phyloP scores from a whole-genome alignment of 2,797 vertebrate species.

The Gallirallus australis region DNA sequence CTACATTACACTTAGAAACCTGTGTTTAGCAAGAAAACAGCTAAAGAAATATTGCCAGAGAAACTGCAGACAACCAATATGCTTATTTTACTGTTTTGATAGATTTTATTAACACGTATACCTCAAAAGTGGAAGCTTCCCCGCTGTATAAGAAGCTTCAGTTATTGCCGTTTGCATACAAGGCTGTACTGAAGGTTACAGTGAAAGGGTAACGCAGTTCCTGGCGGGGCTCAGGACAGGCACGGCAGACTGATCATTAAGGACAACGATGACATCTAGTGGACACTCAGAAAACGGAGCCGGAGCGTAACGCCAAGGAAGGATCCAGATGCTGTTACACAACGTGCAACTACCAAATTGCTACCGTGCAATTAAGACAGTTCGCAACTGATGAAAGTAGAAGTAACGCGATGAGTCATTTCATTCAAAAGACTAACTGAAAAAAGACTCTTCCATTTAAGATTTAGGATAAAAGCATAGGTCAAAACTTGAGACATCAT shows the following conservation, averaged over 20 bases:
- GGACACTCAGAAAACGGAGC: conserved; percentile 45
- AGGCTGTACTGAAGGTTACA: not conserved
- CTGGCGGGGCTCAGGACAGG: not conserved
- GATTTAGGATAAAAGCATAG: not conserved
- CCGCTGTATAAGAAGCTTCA: not conserved
- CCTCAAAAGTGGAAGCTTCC: not conserved
- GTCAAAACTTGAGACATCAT: not conserved
- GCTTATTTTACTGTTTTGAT: not conserved
- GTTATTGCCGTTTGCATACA: not conserved
- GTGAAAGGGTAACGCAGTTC: not conserved
- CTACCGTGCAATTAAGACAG: rapidly evolving
- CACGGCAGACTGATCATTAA: conserved; percentile 2
- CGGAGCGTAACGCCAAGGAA: not conserved
- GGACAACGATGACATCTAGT: conserved; percentile 79
- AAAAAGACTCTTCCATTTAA: not conserved
- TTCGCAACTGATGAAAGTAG: not conserved
- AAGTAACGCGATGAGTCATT: not conserved
- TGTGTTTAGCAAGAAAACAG: not conserved
- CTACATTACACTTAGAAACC: not conserved
- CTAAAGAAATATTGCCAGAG: not conserved
- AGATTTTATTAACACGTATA: not conserved
- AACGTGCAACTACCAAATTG: not conserved
- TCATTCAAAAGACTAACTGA: not conserved
- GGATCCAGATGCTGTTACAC: rapidly evolving
- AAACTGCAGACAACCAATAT: not conserved